phyloP scores from a whole-genome alignment of 1,140 invertebrate species.

The Alviniconcha marisindica region DNA sequence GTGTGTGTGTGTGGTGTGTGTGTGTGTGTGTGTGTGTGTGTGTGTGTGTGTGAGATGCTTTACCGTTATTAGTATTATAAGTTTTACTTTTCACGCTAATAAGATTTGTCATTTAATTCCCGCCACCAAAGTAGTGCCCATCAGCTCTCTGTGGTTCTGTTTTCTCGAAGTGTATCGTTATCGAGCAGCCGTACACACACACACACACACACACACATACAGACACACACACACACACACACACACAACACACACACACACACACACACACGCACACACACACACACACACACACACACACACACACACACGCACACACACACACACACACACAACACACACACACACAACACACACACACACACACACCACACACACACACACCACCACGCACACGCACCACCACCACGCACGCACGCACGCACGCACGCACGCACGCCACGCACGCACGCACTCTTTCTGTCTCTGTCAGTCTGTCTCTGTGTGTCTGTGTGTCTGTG shows the following conservation, averaged over 20 bases:
- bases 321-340: slow-evolving; percentile 2
- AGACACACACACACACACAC: not conserved
- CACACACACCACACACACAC: not conserved
- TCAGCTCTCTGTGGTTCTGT: not conserved
- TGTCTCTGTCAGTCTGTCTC: not conserved
- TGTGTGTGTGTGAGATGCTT: not conserved
- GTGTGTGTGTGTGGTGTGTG: too few species aligned
- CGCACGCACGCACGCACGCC: not conserved
- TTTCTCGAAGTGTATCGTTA: not conserved
- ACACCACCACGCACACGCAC: not conserved
- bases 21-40: not conserved
- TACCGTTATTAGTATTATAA: not conserved
- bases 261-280: not conserved
- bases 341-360: slow-evolving; percentile 12
- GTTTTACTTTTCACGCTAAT: not conserved
- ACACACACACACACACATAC: not conserved
- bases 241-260: not conserved
- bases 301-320: slow-evolving; percentile 10
- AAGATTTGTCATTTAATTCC: not conserved
- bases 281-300: not conserved
- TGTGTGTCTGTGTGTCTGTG: not conserved
- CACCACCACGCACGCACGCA: not conserved
- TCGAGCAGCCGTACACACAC: too few species aligned
- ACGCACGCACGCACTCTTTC: not conserved
- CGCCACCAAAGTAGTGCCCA: not conserved